Percentiles rank a stretch among this genome's conserved stretches.
These are phyloP conservation scores for Cercopithecus neglectus DNA, from an alignment of 2,797 vertebrate species.

Conservation along the genomic window DNA sequence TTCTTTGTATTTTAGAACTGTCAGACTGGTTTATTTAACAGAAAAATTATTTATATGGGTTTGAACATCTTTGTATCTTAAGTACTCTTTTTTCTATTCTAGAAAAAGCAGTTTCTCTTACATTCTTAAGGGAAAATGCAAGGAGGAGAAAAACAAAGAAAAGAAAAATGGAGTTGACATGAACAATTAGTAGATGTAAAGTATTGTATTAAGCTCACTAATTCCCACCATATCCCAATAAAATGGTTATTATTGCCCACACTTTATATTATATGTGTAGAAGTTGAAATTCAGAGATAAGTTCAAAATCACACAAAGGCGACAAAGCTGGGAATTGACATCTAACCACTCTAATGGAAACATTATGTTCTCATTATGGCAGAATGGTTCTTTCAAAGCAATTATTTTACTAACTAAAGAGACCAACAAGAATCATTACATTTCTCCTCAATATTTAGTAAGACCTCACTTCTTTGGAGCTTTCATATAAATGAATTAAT, in stretches of 20 bases:
- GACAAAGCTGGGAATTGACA: neutral
- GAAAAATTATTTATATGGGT: neutral
- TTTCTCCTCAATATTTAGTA: neutral
- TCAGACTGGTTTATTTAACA: neutral
- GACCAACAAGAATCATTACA: neutral
- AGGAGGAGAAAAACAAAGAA: neutral
- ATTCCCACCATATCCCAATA: no score
- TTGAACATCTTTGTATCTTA: neutral
- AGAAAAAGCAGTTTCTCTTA: neutral
- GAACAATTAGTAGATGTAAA: neutral
- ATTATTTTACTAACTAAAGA: neutral
- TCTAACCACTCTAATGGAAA: neutral
- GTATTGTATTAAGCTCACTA: neutral
- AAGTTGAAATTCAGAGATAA: neutral
- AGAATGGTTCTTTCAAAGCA: neutral
- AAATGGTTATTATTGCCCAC: neutral
- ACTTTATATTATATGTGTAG: neutral
- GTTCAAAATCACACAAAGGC: neutral
- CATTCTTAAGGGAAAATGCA: neutral
- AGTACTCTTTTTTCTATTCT: neutral
- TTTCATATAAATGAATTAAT: neutral
- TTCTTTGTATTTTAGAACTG: neutral
- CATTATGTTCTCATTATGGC: neutral
- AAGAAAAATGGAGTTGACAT: neutral
- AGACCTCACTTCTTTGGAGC: neutral